Conservation (phyloP, 2,888 invertebrate species). For the Ichneumoninae sp. region DNA sequence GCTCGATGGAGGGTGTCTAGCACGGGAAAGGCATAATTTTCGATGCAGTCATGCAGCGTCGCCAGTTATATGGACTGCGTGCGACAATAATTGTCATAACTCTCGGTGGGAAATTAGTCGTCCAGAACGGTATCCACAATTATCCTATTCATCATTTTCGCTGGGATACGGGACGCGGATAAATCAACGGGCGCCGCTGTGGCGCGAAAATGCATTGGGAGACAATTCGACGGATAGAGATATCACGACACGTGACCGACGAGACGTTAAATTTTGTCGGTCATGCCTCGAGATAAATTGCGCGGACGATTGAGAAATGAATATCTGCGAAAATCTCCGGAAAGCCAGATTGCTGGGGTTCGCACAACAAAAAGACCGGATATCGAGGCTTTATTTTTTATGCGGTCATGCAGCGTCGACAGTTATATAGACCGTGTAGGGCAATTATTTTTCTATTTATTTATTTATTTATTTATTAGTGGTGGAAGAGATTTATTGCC, state of each 20-base stretch:
- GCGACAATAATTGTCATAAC: constrained; percentile 47
- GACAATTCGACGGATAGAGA: constrained; percentile 43
- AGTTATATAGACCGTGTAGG: no score
- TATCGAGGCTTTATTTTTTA: no score
- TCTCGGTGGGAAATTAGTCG: constrained; percentile 19
- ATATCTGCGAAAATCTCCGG: constrained; percentile 29
- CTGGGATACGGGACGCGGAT: not conserved
- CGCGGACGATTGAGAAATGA: constrained; percentile 4
- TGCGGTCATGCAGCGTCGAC: no score
- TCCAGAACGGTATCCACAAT: constrained; percentile 25
- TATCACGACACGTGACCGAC: constrained; percentile 39
- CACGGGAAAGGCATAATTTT: constrained; percentile 25
- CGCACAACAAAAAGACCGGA: no score
- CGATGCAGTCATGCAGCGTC: not conserved
- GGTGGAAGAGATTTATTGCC: no score
- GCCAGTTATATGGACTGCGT: constrained; percentile 8
- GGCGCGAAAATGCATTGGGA: not conserved
- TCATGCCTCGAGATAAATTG: constrained; percentile 41
- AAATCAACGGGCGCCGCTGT: not conserved
- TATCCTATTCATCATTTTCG: constrained; percentile 7
- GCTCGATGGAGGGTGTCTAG: constrained; percentile 17
- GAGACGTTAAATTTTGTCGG: constrained; percentile 37
- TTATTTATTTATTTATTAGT: no score
- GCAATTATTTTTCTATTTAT: no score
- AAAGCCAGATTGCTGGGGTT: not conserved